A percentile compares a stretch with the other conserved stretches of the same genome.
phyloP scores from a whole-genome alignment of 2,113 vertebrate species.

The Aspiorhynchus laticeps region DNA sequence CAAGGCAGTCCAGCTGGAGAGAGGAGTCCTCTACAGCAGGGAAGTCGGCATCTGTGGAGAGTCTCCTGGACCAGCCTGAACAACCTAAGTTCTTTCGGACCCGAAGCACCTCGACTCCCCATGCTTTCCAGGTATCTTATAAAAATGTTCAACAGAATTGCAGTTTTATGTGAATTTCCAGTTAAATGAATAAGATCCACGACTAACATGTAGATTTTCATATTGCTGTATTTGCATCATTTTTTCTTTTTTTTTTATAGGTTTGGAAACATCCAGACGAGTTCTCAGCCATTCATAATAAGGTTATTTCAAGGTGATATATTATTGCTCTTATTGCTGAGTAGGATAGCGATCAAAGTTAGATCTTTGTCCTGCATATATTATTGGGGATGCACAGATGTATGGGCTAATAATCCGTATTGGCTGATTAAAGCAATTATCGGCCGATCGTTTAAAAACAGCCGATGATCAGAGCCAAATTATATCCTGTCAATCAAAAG shows the following conservation, averaged over 20 bases:
- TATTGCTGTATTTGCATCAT: not conserved
- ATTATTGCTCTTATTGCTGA: constrained; percentile 37
- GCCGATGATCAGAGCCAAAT: not conserved
- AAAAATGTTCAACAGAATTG: not conserved
- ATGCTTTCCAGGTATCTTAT: constrained; percentile 71
- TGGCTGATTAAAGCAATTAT: not conserved
- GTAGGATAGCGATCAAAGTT: not conserved
- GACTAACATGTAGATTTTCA: not conserved
- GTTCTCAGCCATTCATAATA: constrained; percentile 45
- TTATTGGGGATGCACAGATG: not conserved
- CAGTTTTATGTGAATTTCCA: not conserved
- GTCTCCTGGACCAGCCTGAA: constrained; percentile 68
- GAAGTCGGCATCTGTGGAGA: constrained; percentile 65
- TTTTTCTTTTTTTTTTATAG: constrained; percentile 53
- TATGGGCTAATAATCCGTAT: not conserved
- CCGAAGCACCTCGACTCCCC: constrained; percentile 70
- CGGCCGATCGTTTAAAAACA: not conserved
- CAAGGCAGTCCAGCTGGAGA: constrained; percentile 60
- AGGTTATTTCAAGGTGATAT: constrained; percentile 70
- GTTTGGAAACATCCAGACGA: constrained; percentile 48
- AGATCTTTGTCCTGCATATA: not conserved
- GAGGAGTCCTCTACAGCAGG: constrained; percentile 59
- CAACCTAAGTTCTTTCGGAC: constrained; percentile 55
- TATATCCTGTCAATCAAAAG: not conserved
- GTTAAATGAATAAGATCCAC: not conserved